phyloP scores from a whole-genome alignment of 2,113 vertebrate genomes.

The Nestor notabilis region DNA sequence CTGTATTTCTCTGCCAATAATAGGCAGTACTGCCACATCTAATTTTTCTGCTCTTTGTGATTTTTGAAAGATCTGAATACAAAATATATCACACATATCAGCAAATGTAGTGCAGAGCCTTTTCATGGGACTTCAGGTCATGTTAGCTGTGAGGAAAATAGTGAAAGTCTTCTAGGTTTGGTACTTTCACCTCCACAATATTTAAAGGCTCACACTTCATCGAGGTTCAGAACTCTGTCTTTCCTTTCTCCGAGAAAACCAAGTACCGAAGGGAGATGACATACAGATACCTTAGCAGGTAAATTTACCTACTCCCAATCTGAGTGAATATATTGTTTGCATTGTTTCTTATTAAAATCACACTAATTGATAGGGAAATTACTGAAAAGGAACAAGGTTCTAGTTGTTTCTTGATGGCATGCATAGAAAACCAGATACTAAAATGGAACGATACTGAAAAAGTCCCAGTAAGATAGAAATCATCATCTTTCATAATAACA shows the following conservation, averaged over 20 bases:
- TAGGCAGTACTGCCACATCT: background rate
- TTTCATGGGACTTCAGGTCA: background rate
- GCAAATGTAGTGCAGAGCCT: background rate
- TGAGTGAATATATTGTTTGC: background rate
- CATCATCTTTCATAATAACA: background rate
- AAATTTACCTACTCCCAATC: fast-evolving
- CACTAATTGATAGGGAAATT: background rate
- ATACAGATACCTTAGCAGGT: background rate
- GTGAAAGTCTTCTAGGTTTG: background rate
- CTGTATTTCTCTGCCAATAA: background rate
- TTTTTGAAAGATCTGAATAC: background rate
- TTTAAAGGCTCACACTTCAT: background rate
- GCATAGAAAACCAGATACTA: background rate
- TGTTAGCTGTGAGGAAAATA: background rate
- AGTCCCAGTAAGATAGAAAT: background rate
- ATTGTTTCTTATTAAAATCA: background rate
- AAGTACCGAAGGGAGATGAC: background rate
- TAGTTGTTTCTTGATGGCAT: background rate
- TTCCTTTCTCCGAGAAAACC: background rate
- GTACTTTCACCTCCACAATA: background rate
- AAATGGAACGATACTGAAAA: background rate
- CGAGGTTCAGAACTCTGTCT: background rate
- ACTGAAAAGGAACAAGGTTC: background rate
- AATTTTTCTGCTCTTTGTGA: background rate
- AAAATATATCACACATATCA: background rate